Evolutionary conservation across 1,140 invertebrate species (phyloP), one percentile per base, ranked within the genome.

Genomic region (Portunus trituberculatus): DNA sequence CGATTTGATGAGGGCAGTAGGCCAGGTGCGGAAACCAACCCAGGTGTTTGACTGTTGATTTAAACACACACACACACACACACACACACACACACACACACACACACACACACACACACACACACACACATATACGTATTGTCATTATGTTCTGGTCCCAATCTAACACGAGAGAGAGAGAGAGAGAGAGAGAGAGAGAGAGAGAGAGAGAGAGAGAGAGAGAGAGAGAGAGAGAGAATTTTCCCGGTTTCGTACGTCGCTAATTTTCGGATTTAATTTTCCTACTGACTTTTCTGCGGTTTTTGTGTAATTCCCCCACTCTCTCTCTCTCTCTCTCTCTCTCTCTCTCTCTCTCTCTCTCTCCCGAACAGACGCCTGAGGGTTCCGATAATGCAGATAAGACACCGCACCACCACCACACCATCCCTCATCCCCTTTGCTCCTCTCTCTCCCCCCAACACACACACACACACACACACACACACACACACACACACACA

Each of bases 271-370:
- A n/a, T 7, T 20, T n/a, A n/a, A 7, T 76, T 76, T 76, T 76
- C 20, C 12, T 76, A 20, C 25, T 7, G 67, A 20, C 20, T 76
- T 76, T n/a, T 20, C 52, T 59, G 67, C n/a, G 67, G 20, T n/a
- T 76, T 76, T 76, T 12, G 20, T 76, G 20, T 76, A 20, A 59
- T 20, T 20, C 52, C 16, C 16, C 52, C 52, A 14, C 67, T 76
- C 67, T 76, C 67, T 76, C 67, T 76, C 67, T 76, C 67, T 76
- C 67, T 76, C 67, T 76, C 67, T 76, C 67, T 76, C 67, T 76
- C 67, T 76, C 67, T 76, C 67, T 76, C 67, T 76, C 25, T n/a
- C 25, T 76, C 67, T 76, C 67, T 76, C 20, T 39, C 20, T 59
- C 52, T 76, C 67, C n/a, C 67, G n/a, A n/a, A n/a, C n/a, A n/a